Evolutionary conservation across 2,888 invertebrate species (phyloP), one percentile per base, ranked within the genome.

Genomic region (Plagiodera versicolora): DNA sequence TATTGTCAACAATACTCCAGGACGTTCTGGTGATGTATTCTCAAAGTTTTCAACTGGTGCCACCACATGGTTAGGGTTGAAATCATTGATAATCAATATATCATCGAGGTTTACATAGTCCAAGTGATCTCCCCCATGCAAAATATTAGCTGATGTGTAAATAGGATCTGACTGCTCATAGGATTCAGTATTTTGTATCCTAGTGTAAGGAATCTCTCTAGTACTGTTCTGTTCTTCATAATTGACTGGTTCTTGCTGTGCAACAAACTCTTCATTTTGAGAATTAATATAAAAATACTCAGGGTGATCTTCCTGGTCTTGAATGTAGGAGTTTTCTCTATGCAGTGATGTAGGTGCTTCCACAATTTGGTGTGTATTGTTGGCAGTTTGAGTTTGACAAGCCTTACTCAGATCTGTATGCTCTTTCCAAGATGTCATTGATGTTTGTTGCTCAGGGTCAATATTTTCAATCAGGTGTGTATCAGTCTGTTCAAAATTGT

Each of bases 41-140:
- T 78, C 78, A 66, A 76, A 78, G 63, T 76, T 74, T 58, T 77
- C 77, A 1, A 77, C 77, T 46, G 75, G 75, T 3, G 80, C 75
- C 48, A 78, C 74, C 16, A 77, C 69, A 24, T 75, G 75, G 58
- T 70, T 74, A 16, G 72, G 71, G 58, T 76, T 70, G 65, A 78
- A 78, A 67, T 79, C 77, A 57, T 72, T 74, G 49, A 80, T 74
- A 50, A 80, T 76, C 19, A 79, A 73, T 64, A 80, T 76, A 45
- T 83, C 83, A 61, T 84, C 84, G 71, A 84, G 82, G 67, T 83
- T 83, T 60, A 83, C 81, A 57, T 83, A 81, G 69, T 83, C 83
- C 61, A 76, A 53, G 20, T 72, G 69, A 44, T 76, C 76, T 35
- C 61, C 67, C 14, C 72, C 70, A 53, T 73, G 73, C n/a, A 75